Evolutionary conservation across 2,797 vertebrate species (phyloP).

Genomic region (Gymnopithys bicolor): DNA sequence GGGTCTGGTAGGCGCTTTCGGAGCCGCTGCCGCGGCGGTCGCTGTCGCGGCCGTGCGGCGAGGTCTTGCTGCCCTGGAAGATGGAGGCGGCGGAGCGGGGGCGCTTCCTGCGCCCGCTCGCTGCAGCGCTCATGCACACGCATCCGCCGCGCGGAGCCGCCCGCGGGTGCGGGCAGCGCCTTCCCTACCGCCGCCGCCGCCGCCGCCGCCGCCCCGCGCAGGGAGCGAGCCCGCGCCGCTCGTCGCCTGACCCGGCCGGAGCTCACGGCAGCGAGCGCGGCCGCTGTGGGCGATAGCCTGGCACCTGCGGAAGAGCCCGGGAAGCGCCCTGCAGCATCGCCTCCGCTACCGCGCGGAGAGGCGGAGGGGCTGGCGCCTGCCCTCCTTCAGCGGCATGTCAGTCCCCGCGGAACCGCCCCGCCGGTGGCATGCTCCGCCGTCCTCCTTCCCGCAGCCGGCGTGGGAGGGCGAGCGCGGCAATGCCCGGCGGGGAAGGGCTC

Average conservation of each 20-base stretch:
- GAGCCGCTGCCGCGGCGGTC: slow-evolving; percentile 89
- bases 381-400: slow-evolving; percentile 81
- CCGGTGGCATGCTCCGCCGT: slow-evolving; percentile 60
- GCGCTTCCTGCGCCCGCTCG: slow-evolving; percentile 98
- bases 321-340: slow-evolving; percentile 83
- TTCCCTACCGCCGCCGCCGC: not conserved
- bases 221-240: not conserved
- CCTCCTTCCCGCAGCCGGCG: slow-evolving; percentile 67
- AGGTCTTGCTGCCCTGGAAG: slow-evolving; percentile 90
- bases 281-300: not conserved
- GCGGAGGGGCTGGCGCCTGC: slow-evolving; percentile 34
- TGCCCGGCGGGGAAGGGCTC: slow-evolving; percentile 56
- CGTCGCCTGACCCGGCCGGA: not conserved
- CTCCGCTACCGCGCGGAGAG: slow-evolving; percentile 53
- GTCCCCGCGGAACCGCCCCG: slow-evolving; percentile 63
- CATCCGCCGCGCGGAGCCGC: slow-evolving; percentile 81
- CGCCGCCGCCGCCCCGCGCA: not conserved
- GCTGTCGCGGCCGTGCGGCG: slow-evolving; percentile 81
- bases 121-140: slow-evolving; percentile 98
- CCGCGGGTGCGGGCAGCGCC: not conserved
- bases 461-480: slow-evolving; percentile 72
- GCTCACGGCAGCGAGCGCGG: too few species aligned
- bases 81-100: slow-evolving; percentile 90
- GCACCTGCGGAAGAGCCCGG: not conserved
- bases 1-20: slow-evolving; percentile 85